A percentile compares a stretch with the other conserved stretches of the same genome.
Evolutionary conservation across 2,113 vertebrate genomes (phyloP).

Genomic region (Oxyruncus cristatus): DNA sequence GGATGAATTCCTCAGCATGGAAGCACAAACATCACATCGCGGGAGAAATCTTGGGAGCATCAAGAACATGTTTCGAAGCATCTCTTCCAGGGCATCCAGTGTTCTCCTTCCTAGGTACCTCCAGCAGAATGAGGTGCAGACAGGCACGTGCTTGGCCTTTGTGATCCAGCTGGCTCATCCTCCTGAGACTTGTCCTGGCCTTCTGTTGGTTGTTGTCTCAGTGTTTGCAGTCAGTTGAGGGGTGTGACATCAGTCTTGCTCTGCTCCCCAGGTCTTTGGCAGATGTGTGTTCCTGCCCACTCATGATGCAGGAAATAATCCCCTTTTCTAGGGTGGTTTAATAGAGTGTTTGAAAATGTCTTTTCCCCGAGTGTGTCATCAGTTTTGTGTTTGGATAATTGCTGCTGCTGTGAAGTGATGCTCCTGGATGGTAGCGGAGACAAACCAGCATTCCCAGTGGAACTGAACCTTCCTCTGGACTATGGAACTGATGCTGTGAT

Average conservation of each 20-base stretch:
- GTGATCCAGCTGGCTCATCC: background rate
- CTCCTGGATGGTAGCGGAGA: background rate
- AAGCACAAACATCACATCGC: background rate
- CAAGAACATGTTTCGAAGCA: fast-evolving
- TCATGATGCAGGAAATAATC: fast-evolving
- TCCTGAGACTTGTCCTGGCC: background rate
- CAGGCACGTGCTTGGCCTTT: background rate
- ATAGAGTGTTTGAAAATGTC: background rate
- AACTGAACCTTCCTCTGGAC: background rate
- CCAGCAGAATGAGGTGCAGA: background rate
- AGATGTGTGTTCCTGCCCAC: background rate
- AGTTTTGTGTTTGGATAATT: background rate
- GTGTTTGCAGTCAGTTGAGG: background rate
- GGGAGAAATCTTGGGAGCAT: background rate
- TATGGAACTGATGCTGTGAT: background rate
- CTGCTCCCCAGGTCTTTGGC: background rate
- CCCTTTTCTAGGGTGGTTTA: background rate
- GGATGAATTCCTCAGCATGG: background rate
- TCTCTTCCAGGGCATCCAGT: background rate
- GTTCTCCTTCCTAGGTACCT: background rate
- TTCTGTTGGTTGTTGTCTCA: background rate
- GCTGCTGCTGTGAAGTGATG: background rate
- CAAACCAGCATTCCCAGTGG: fast-evolving
- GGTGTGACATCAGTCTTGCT: fast-evolving
- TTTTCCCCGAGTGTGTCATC: background rate